phyloP scores from a whole-genome alignment of 1,140 invertebrate genomes.

The Zaprionus camerounensis region DNA sequence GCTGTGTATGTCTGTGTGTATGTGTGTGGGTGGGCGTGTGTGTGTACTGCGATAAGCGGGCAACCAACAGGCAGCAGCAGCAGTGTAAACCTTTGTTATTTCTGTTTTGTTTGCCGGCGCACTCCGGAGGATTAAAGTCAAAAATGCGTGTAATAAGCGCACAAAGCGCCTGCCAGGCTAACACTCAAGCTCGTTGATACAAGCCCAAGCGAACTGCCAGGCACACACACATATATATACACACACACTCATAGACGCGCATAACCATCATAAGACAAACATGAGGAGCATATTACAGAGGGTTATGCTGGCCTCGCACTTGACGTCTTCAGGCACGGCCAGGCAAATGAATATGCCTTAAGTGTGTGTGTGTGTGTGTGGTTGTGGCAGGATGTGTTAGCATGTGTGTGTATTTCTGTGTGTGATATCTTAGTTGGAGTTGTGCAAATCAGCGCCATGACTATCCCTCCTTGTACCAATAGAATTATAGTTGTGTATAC shows the following conservation, averaged over 20 bases:
- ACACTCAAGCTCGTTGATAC: slow-evolving; percentile 41
- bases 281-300: slow-evolving; percentile 64
- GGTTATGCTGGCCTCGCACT: slow-evolving; percentile 61
- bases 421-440: slow-evolving; percentile 6
- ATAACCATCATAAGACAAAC: slow-evolving; percentile 54
- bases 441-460: slow-evolving; percentile 56
- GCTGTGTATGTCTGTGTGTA: slow-evolving; percentile 18
- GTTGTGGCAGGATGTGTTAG: slow-evolving; percentile 6
- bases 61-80: slow-evolving; percentile 68
- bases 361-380: slow-evolving; percentile 22
- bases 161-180: slow-evolving; percentile 63
- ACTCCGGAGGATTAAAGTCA: slow-evolving; percentile 81
- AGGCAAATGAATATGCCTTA: slow-evolving; percentile 69
- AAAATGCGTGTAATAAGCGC: slow-evolving; percentile 82
- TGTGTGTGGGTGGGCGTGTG: slow-evolving; percentile 36
- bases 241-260: slow-evolving; percentile 16
- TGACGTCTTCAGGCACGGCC: slow-evolving; percentile 34
- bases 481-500: too few relatives aligned
- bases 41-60: slow-evolving; percentile 67
- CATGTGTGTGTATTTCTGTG: slow-evolving; percentile 20
- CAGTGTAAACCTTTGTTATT: slow-evolving; percentile 81
- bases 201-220: slow-evolving; percentile 39
- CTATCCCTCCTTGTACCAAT: too few relatives aligned
- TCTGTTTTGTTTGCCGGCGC: slow-evolving; percentile 73
- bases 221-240: slow-evolving; percentile 19